Percentiles rank a stretch among this genome's conserved stretches.
These are phyloP conservation scores for Thunnus albacares DNA, from an alignment of 2,797 vertebrate species.

Conservation along the genomic window DNA sequence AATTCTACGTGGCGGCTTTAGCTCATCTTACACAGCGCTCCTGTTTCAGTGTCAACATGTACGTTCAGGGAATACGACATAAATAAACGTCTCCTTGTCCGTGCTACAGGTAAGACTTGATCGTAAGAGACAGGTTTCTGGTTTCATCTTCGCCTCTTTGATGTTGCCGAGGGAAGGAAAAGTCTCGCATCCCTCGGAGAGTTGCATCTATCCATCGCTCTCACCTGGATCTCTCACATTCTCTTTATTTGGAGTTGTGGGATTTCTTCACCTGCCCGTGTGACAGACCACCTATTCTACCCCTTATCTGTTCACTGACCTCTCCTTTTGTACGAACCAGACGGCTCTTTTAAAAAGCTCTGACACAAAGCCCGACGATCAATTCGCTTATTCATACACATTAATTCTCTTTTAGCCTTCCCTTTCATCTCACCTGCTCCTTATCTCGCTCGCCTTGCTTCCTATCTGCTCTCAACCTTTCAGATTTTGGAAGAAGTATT, in stretches of 20 bases:
- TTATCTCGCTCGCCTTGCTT: constrained; percentile 26
- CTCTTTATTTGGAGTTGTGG: constrained; percentile 49
- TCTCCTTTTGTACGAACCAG: constrained; percentile 46
- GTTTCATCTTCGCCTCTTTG: constrained; percentile 33
- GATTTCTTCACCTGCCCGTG: constrained; percentile 43
- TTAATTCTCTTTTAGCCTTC: constrained; percentile 27
- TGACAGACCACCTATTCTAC: constrained; percentile 35
- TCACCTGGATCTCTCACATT: constrained; percentile 35
- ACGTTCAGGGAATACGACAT: neutral
- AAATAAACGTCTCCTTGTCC: too few relatives aligned
- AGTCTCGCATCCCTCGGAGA: constrained; percentile 23
- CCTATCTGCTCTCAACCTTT: constrained; percentile 45
- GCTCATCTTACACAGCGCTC: neutral
- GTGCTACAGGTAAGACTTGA: neutral
- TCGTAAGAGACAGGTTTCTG: neutral
- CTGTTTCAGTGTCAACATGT: neutral
- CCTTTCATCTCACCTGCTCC: constrained; percentile 55
- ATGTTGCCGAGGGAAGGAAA: constrained; percentile 21
- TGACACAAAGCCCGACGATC: constrained; percentile 41
- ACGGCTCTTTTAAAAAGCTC: constrained; percentile 51
- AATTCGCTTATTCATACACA: constrained; percentile 33
- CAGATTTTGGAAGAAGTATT: constrained; percentile 14
- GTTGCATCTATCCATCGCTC: constrained; percentile 23
- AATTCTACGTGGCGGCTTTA: neutral
- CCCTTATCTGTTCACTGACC: constrained; percentile 53